Percentiles rank a stretch among this genome's conserved stretches.
phyloP scores from a whole-genome alignment of 2,888 invertebrate genomes.

The Theretra japonica region DNA sequence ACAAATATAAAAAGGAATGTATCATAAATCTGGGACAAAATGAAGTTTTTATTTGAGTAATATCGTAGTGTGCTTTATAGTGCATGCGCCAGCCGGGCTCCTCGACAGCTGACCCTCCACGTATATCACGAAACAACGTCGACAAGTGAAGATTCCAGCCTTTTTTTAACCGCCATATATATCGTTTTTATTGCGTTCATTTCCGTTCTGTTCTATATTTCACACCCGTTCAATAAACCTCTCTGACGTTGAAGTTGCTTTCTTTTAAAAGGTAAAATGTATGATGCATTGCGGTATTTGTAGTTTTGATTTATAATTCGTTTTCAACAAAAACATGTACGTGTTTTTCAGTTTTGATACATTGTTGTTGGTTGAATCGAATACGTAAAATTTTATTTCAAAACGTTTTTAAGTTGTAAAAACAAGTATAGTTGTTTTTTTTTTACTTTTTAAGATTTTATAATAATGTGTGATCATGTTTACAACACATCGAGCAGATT shows the following conservation, averaged over 20 bases:
- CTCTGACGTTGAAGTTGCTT: not conserved
- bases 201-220: conserved; percentile 27
- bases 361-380: no score
- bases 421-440: no score
- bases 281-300: not conserved
- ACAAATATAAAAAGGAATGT: not conserved
- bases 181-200: conserved; percentile 38
- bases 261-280: not conserved
- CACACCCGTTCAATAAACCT: conserved; percentile 18
- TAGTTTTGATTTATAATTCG: not conserved
- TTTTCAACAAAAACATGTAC: not conserved
- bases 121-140: conserved; percentile 59
- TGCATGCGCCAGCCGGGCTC: not conserved
- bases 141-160: conserved; percentile 47
- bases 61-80: not conserved
- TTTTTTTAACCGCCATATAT: conserved; percentile 40
- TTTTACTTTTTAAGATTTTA: no score
- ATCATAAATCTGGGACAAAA: not conserved
- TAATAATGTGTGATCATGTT: no score
- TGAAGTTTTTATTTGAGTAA: not conserved
- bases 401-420: no score
- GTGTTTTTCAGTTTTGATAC: no score
- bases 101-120: conserved; percentile 29
- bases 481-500: no score
- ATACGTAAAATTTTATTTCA: no score